These are phyloP conservation scores for Pseudorasbora parva DNA, from an alignment of 2,113 vertebrate species.

Conservation along the genomic window DNA sequence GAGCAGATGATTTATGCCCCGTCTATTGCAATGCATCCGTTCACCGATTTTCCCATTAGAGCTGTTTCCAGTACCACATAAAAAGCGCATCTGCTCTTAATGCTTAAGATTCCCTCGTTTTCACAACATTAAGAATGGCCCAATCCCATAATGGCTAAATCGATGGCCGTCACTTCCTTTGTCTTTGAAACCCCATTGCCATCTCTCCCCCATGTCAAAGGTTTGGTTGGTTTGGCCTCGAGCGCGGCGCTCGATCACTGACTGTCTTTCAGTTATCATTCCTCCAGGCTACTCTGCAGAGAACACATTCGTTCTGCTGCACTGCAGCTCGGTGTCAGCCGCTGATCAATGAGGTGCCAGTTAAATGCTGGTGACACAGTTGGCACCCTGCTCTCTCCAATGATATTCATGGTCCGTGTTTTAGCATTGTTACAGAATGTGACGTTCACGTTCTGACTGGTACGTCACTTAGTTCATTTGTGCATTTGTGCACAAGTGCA, in stretches of 20 bases:
- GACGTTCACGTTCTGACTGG: not conserved
- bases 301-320: conserved; percentile 43
- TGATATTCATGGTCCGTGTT: not conserved
- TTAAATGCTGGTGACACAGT: conserved; percentile 28
- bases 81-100: conserved; percentile 33
- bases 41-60: conserved; percentile 54
- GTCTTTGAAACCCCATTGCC: not conserved
- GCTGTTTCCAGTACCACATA: conserved; percentile 48
- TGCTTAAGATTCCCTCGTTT: conserved; percentile 11
- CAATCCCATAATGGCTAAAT: conserved; percentile 40
- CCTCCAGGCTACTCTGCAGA: conserved; percentile 8
- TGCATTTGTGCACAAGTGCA: not conserved
- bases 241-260: conserved; percentile 39
- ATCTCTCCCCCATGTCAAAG: conserved; percentile 10
- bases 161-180: conserved; percentile 24
- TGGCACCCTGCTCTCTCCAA: not conserved
- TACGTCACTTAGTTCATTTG: not conserved
- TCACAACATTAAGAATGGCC: not conserved
- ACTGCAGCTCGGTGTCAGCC: conserved; percentile 38
- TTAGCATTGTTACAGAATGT: not conserved
- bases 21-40: conserved; percentile 48
- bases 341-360: conserved; percentile 41
- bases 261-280: conserved; percentile 47
- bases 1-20: conserved; percentile 52
- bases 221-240: conserved; percentile 17